Evolutionary conservation across 2,797 vertebrate genomes (phyloP).

Genomic region (Euthynnus affinis): DNA sequence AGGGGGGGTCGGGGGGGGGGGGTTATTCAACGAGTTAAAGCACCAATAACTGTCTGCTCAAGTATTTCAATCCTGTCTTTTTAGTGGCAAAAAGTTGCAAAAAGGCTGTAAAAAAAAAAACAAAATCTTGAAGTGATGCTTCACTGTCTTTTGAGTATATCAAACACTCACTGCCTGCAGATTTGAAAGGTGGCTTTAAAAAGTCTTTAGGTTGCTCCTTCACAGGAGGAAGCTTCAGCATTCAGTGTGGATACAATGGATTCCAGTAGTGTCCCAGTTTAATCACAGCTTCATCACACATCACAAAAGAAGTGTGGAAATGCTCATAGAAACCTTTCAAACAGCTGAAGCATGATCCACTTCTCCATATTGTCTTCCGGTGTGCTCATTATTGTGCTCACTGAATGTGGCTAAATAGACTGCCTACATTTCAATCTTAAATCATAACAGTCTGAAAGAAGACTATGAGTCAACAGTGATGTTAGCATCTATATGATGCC

Average conservation of each 20-base stretch:
- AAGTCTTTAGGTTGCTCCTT: slow-evolving; percentile 4
- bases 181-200: slow-evolving; percentile 23
- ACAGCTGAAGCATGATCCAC: no score
- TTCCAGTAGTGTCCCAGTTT: background rate
- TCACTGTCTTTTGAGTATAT: background rate
- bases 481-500: no score
- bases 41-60: slow-evolving; percentile 21
- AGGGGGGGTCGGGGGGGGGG: no score
- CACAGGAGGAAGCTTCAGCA: slow-evolving; percentile 8
- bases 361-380: background rate
- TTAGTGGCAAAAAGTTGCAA: background rate
- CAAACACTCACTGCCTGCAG: background rate
- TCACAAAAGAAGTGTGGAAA: background rate
- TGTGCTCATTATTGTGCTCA: background rate
- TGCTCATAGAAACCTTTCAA: background rate
- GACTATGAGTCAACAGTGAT: no score
- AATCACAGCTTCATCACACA: no score
- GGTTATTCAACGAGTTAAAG: slow-evolving; percentile 7
- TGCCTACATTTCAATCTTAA: background rate
- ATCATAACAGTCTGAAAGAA: no score
- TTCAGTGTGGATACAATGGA: slow-evolving; percentile 11
- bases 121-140: slow-evolving; percentile 5
- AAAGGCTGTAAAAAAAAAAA: background rate
- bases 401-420: background rate
- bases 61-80: slow-evolving; percentile 12